Evolutionary conservation across 2,113 vertebrate species (phyloP), one percentile per base, ranked within the genome.

Genomic region (Cyprinodon variegatus): DNA sequence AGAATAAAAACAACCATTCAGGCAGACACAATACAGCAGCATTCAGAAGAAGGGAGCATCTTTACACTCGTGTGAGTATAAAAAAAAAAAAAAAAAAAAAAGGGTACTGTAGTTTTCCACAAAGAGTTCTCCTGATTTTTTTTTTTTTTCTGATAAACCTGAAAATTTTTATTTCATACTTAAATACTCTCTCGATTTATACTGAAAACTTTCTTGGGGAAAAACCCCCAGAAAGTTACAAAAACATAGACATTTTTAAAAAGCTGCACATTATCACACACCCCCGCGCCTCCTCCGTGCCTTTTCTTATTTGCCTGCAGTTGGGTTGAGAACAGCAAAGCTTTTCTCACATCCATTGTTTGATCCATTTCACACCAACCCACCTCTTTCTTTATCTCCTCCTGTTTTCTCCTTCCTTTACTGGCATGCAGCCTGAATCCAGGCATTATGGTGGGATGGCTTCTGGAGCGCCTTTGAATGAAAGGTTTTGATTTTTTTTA

Each of bases 351-450:
- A 87, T 88, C 83, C 86, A 88, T 89, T 91, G 90, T 91, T 90
- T 90, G 87, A 91, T 91, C 87, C 87, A 74, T 88, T 90, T 91
- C 90, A 87, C 91, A 90, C 91, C 86, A 81, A 71, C 87, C 91
- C 90, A 90, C 90, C 78, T 79, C 88, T 90, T 66, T 89, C 75
- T 87, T 86, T 88, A 79, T 90, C 86, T 89, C 86, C 88, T 86
- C 83, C 87, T 90, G 88, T 83, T 89, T 88, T 81, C 87, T 83
- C 67, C 76, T 87, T 86, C 81, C 85, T 66, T 87, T 76, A 69
- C 84, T 89, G 91, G 83, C 87, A 80, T 22, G 68, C 66, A 41
- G 82, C 85, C 82, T 77, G 75, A 73, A 73, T 9, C 65, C 81
- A 75, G 46, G 72, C 80, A 72, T 78, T 82, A 65, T 48, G 68